A percentile compares a stretch with the other conserved stretches of the same genome.
phyloP scores from a whole-genome alignment of 2,113 vertebrate species.

The Nyctibius bracteatus region DNA sequence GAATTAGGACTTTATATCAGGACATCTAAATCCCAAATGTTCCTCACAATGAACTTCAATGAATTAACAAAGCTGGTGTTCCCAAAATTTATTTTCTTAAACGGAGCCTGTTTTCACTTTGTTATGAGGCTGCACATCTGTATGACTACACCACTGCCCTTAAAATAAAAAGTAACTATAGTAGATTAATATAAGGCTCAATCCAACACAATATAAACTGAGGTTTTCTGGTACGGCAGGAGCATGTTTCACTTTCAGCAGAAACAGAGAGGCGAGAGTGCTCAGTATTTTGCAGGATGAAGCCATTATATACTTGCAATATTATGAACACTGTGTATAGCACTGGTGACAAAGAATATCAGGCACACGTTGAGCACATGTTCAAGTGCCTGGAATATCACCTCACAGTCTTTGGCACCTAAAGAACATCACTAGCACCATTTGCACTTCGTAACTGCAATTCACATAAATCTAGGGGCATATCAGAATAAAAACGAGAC shows the following conservation, averaged over 20 bases:
- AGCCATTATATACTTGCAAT: background rate
- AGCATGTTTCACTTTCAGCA: background rate
- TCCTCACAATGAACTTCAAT: background rate
- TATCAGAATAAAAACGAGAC: background rate
- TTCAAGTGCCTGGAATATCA: background rate
- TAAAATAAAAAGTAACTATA: background rate
- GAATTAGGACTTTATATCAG: background rate
- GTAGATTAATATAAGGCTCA: background rate
- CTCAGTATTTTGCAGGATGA: background rate
- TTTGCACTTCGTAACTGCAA: background rate
- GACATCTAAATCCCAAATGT: background rate
- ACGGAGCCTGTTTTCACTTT: background rate
- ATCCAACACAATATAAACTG: background rate
- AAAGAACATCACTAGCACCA: background rate
- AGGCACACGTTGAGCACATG: accelerated
- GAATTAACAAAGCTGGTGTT: background rate
- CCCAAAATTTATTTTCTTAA: background rate
- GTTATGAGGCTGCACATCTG: background rate
- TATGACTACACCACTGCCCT: background rate
- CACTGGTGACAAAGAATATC: background rate
- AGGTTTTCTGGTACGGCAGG: background rate
- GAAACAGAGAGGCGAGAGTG: background rate
- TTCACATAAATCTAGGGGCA: background rate
- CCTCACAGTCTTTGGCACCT: background rate
- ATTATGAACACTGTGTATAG: background rate